phyloP scores from a whole-genome alignment of 1,140 invertebrate genomes.

The Xylocopa sonorina region DNA sequence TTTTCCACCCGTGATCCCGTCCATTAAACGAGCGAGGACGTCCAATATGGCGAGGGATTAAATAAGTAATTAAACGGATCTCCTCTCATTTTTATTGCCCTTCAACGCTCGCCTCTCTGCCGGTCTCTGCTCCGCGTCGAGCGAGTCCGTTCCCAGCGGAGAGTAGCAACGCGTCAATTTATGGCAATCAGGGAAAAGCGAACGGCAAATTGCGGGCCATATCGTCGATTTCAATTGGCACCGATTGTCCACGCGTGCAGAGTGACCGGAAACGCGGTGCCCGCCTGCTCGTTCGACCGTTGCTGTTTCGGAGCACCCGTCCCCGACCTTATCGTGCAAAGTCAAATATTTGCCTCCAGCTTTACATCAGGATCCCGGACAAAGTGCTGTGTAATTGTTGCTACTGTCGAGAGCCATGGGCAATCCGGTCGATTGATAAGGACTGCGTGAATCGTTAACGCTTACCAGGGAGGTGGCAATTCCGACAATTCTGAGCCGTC shows the following conservation, averaged over 20 bases:
- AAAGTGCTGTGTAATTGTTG: neutral
- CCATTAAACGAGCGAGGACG: neutral
- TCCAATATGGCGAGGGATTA: neutral
- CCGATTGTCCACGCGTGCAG: too few relatives aligned
- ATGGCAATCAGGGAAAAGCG: neutral
- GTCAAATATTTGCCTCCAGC: conserved; percentile 26
- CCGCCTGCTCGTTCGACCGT: neutral
- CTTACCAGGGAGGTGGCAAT: too few relatives aligned
- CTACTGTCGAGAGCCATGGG: neutral
- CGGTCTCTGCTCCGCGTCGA: neutral
- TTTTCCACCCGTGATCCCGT: neutral
- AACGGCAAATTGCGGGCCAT: neutral
- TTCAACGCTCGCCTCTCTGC: too few relatives aligned
- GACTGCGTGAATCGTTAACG: neutral
- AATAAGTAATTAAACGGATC: neutral
- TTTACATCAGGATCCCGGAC: neutral
- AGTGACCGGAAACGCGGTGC: neutral
- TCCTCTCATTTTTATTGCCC: neutral
- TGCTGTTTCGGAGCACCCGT: neutral
- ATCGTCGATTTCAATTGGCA: neutral
- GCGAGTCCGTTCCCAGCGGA: neutral
- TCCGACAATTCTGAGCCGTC: too few relatives aligned
- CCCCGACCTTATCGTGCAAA: neutral
- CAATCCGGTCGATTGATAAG: neutral
- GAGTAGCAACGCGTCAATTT: neutral